phyloP scores from a whole-genome alignment of 2,113 vertebrate genomes.

The Oceanodroma tethys region DNA sequence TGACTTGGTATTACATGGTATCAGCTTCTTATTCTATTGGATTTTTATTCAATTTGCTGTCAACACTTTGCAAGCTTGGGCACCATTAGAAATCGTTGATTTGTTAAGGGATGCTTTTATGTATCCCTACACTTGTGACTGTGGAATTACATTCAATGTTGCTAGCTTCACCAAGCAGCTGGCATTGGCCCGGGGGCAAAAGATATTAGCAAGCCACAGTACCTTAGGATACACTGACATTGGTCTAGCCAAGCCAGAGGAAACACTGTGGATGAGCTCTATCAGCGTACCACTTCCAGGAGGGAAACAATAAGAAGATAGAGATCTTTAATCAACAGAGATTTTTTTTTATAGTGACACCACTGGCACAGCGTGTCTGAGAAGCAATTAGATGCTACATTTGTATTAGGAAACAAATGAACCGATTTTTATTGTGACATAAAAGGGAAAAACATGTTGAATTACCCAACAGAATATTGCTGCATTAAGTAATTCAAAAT shows the following conservation, averaged over 20 bases:
- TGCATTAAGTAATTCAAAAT: neutral
- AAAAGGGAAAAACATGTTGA: neutral
- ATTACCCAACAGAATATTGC: neutral
- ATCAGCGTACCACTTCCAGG: neutral
- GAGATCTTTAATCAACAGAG: neutral
- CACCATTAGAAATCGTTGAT: neutral
- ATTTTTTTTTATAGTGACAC: neutral
- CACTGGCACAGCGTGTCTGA: neutral
- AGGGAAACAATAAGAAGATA: neutral
- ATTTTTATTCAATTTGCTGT: neutral
- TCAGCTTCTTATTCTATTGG: neutral
- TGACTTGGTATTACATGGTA: neutral
- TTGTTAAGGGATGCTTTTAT: neutral
- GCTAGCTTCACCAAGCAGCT: neutral
- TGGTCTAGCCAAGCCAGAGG: neutral
- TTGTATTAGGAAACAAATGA: neutral
- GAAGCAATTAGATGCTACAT: neutral
- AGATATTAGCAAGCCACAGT: neutral
- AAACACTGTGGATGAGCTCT: neutral
- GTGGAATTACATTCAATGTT: neutral
- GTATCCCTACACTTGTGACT: neutral
- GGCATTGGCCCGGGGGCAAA: neutral
- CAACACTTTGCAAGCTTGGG: neutral
- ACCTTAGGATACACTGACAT: neutral
- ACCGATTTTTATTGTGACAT: neutral